Base-by-base conservation (phyloP, 2,888 invertebrate genomes). In the Agrotis puta region DNA sequence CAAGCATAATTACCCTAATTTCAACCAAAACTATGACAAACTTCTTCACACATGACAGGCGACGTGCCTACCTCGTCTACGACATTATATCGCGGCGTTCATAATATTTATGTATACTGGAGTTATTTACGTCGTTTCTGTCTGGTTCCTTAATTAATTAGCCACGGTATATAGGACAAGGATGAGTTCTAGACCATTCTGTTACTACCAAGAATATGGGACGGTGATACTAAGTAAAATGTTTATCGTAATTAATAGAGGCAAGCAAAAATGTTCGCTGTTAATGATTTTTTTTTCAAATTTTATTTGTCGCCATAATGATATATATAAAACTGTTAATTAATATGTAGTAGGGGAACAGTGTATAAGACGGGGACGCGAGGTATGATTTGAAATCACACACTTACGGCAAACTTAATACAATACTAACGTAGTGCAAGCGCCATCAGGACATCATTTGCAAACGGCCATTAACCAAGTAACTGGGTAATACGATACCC, bases 131-230 rank as follows among this genome's bases (percentile, higher is more conserved):
- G 82, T 68, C 72, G 72, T 64, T 67, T 57, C 78, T 85, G 88
- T 86, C 85, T 76, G 67, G 87, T 87, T 89, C 88, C 89, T 88
- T 89, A 87, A 91, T 90, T 91, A 90, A 91, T 91, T 88, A 88
- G 80, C 81, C 6, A 50, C 65, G 68, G 70, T 67, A 90, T 79
- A 75, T 87, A 64, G 90, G 79, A 69, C 91, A 90, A 88, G 90
- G 91, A 85, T 84, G 57, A 62, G 27, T 72, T 70, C 72, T n/a
- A 84, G 74, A 80, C 64, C 59, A 79, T 76, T 79, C 80, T 77
- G 78, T 66, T 69, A 71, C 56, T 68, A 74, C 70, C 77, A 51
- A 79, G 73, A 79, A 59, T 50, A 74, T 68, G 73, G 75, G 54
- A 62, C 48, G 61, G 9, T 39, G 39, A 39, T 11, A 39, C 27